Evolutionary conservation across 2,888 invertebrate species (phyloP), one percentile per base, ranked within the genome.

Genomic region (Lepidonotus clava): DNA sequence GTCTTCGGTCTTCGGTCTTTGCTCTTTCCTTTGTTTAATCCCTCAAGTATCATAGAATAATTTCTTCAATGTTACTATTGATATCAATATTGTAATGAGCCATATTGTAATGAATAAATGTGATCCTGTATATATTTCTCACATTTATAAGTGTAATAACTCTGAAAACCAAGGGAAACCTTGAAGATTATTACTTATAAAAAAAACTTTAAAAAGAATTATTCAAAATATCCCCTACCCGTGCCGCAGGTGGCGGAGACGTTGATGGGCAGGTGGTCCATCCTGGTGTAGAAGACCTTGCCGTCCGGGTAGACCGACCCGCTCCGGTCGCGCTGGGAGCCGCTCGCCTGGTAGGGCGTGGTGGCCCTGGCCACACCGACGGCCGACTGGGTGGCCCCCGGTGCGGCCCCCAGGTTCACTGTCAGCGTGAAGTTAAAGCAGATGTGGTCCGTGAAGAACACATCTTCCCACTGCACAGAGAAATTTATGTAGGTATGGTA

Each of bases 401-500:
- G 11, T 4, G 24, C 11, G 2, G 18, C 28, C 34, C 2, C 46
- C 6, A 91, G 51, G 0, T 56, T 53, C 51, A 80, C 46, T 1
- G 14, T 41, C 4, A 91, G 76, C 0, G 76, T 67, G 0, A 90
- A 88, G 24, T 83, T 86, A 71, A 91, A 89, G 6, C 71, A 80
- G 11, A 90, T 83, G 4, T 88, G 88, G 71, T 92, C 92, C 32
- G 91, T 90, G 88, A 92, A 91, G 87, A 89, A 90, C 11, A 92
- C 86, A 1, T 86, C 61, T 0, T 87, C 88, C 83, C 91, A 90
- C 92, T 92, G 89, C 8, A 86, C 86, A 83, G 77, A 51, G 34
- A 51, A 36, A 40, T 51, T 11, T 51, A 51, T 51, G 51, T 51
- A 51, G 11, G 51, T 51, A 51, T 51, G 51, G 51, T 51, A 51